A percentile compares a stretch with the other conserved stretches of the same genome.
Conservation (phyloP, 1,140 invertebrate genomes). For the Orchestia grillus region DNA sequence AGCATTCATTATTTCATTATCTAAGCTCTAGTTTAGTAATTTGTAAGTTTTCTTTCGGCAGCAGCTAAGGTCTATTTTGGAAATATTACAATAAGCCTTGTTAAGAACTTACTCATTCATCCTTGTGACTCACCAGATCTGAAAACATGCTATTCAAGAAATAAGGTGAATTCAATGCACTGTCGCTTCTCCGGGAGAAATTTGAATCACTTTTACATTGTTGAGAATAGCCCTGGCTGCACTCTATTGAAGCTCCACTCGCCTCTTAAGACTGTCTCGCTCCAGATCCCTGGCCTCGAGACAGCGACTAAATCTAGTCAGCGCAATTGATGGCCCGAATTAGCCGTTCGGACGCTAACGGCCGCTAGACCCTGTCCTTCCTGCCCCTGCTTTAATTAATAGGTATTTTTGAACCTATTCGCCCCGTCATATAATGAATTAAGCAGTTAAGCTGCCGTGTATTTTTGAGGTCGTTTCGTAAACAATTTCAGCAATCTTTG, state of each 20-base stretch:
- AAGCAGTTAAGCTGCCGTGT: not conserved
- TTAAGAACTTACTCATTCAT: too few relatives aligned
- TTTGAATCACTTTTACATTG: not conserved
- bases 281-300: not conserved
- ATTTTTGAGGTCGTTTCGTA: not conserved
- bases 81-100: too few relatives aligned
- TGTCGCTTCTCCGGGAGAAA: not conserved
- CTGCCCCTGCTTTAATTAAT: slow-evolving; percentile 23
- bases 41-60: too few relatives aligned
- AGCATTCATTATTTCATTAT: too few relatives aligned
- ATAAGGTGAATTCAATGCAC: not conserved
- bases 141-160: not conserved
- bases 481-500: not conserved
- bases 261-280: slow-evolving; percentile 9
- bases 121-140: not conserved
- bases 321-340: slow-evolving; percentile 42
- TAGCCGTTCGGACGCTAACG: slow-evolving; percentile 32
- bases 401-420: not conserved
- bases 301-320: not conserved
- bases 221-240: not conserved
- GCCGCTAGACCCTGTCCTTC: not conserved
- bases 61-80: too few relatives aligned
- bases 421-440: not conserved
- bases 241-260: not conserved
- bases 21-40: too few relatives aligned